These are phyloP conservation scores for Cirrhinus mrigala DNA, from an alignment of 2,797 vertebrate species.

Conservation along the genomic window DNA sequence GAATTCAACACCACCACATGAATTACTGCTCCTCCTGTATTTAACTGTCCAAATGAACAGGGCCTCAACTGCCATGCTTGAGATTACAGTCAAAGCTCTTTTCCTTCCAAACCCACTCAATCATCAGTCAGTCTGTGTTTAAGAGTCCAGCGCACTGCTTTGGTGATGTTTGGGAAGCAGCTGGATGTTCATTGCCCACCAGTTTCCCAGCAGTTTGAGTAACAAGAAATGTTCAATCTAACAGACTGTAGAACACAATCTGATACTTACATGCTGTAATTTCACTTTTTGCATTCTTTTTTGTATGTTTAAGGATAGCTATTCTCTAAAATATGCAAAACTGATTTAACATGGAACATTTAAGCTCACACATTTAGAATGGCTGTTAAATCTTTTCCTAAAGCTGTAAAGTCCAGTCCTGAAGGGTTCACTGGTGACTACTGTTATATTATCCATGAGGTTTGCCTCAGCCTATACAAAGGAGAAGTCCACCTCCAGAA, in stretches of 20 bases:
- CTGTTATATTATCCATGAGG: not conserved
- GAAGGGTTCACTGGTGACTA: not conserved
- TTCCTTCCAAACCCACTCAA: conserved; percentile 36
- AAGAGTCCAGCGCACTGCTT: conserved; percentile 18
- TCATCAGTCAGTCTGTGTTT: conserved; percentile 40
- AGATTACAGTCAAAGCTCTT: conserved; percentile 38
- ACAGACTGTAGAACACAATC: not conserved
- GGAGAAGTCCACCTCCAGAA: too few species aligned
- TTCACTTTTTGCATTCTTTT: not conserved
- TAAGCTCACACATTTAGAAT: not conserved
- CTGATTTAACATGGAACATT: not conserved
- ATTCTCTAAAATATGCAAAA: not conserved
- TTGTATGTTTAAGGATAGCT: not conserved
- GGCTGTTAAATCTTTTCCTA: not conserved
- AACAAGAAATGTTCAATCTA: not conserved
- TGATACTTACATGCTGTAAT: not conserved
- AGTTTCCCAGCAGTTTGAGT: conserved; percentile 20
- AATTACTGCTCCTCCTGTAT: conserved; percentile 46
- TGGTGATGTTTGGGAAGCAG: conserved; percentile 34
- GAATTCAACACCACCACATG: conserved; percentile 60
- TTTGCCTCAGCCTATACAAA: not conserved
- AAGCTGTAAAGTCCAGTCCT: not conserved
- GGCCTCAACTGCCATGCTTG: conserved; percentile 24
- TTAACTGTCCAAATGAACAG: conserved; percentile 36
- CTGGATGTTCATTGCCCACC: conserved; percentile 8